These are phyloP conservation scores for Ceyx melanurus DNA, from an alignment of 2,113 vertebrate species.

Conservation along the genomic window DNA sequence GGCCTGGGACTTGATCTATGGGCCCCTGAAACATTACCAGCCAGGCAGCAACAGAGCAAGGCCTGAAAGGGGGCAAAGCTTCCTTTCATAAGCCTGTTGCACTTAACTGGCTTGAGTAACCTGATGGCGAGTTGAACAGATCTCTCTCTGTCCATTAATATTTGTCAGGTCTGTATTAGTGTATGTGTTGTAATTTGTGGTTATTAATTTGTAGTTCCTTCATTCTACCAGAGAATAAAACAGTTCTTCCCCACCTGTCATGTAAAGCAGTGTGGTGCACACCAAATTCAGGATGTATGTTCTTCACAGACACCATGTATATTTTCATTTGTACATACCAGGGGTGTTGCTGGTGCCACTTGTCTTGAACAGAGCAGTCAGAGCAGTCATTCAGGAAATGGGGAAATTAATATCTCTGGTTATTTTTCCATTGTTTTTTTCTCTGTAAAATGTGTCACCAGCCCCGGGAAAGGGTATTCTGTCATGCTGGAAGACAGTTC, in stretches of 20 bases:
- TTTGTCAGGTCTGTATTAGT: not conserved
- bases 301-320: not conserved
- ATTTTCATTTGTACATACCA: not conserved
- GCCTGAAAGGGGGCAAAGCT: not conserved
- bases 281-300: not conserved
- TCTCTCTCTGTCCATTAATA: not conserved
- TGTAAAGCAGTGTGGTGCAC: not conserved
- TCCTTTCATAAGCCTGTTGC: not conserved
- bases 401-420: not conserved
- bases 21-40: not conserved
- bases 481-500: not conserved
- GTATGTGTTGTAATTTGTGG: not conserved
- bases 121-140: not conserved
- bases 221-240: not conserved
- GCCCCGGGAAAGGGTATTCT: not conserved
- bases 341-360: not conserved
- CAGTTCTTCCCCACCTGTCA: not conserved
- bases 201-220: not conserved
- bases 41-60: not conserved
- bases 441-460: not conserved
- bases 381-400: not conserved
- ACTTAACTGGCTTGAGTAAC: not conserved
- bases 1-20: fast-evolving
- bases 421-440: not conserved
- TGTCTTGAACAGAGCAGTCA: not conserved